Evolutionary conservation across 2,888 invertebrate genomes (phyloP).

Genomic region (Cheilosia vulpina): DNA sequence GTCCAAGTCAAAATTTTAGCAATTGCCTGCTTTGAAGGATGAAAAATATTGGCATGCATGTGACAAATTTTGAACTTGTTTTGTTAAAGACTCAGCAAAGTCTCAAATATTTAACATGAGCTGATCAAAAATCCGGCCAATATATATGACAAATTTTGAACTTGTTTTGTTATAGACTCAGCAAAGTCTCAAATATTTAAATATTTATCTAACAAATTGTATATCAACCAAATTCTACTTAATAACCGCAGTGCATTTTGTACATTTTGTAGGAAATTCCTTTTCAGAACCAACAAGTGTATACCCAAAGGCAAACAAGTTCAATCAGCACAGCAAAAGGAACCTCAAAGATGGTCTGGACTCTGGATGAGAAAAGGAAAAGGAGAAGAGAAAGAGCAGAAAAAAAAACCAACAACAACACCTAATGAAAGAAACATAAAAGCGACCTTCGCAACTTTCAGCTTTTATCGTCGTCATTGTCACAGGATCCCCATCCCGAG

Average conservation of each 20-base stretch:
- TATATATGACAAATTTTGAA: too few species aligned
- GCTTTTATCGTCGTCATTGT: conserved; percentile 45
- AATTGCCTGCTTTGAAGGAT: too few species aligned
- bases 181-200: too few species aligned
- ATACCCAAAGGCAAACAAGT: conserved; percentile 24
- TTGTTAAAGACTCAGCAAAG: too few species aligned
- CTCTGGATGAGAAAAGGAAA: conserved; percentile 1
- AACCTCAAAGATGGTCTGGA: background rate
- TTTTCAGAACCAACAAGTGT: conserved; percentile 37
- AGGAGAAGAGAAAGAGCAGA: background rate
- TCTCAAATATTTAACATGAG: too few species aligned
- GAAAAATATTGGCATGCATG: too few species aligned
- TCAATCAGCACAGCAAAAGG: conserved; percentile 40
- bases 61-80: too few species aligned
- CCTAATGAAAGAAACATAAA: conserved; percentile 49
- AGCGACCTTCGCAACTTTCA: conserved; percentile 69
- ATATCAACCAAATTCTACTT: background rate
- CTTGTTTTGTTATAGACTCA: too few species aligned
- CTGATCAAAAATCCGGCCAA: too few species aligned
- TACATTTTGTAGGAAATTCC: background rate
- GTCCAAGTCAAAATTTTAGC: too few species aligned
- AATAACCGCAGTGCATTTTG: too few species aligned
- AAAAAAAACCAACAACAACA: background rate
- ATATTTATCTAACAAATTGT: too few species aligned
- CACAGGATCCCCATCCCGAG: conserved; percentile 35